Evolutionary conservation across 2,113 vertebrate species (phyloP).

Genomic region (Periophthalmodon schlosseri): DNA sequence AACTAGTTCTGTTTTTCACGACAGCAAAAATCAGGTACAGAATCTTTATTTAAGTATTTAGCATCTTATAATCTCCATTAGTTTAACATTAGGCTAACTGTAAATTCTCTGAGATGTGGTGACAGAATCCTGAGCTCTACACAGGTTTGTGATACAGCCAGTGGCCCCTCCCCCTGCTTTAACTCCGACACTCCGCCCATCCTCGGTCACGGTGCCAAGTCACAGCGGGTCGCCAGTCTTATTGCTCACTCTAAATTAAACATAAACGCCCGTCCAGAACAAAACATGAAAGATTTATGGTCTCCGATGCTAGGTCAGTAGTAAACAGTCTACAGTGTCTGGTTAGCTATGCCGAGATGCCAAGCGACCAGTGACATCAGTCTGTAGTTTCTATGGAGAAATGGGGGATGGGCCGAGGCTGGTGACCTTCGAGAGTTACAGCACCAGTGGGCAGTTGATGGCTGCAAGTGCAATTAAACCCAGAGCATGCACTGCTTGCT

Average conservation of each 20-base stretch:
- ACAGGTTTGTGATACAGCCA: slow-evolving; percentile 18
- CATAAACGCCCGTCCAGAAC: slow-evolving; percentile 43
- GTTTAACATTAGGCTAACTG: too few species aligned
- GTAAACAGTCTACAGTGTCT: slow-evolving; percentile 56
- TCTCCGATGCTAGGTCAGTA: slow-evolving; percentile 35
- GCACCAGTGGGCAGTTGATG: slow-evolving; percentile 29
- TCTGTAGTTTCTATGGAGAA: slow-evolving; percentile 17
- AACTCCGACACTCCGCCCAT: slow-evolving; percentile 21
- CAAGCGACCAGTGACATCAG: slow-evolving; percentile 33
- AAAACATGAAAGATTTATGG: slow-evolving; percentile 64
- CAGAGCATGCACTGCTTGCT: slow-evolving; percentile 35
- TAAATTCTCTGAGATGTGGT: too few species aligned
- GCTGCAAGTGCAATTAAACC: slow-evolving; percentile 32
- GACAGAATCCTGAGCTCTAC: too few species aligned
- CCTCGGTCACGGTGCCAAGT: background rate
- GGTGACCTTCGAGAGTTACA: slow-evolving; percentile 65
- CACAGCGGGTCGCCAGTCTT: slow-evolving; percentile 2
- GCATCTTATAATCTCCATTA: too few species aligned
- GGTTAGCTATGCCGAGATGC: slow-evolving; percentile 31
- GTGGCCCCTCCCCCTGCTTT: slow-evolving; percentile 8
- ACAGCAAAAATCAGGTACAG: too few species aligned
- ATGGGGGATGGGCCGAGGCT: slow-evolving; percentile 36
- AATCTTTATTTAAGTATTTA: too few species aligned
- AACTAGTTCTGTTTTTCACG: too few species aligned
- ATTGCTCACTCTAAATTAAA: slow-evolving; percentile 50